Conservation (phyloP, 1,140 invertebrate genomes). For the Heliconius himera region DNA sequence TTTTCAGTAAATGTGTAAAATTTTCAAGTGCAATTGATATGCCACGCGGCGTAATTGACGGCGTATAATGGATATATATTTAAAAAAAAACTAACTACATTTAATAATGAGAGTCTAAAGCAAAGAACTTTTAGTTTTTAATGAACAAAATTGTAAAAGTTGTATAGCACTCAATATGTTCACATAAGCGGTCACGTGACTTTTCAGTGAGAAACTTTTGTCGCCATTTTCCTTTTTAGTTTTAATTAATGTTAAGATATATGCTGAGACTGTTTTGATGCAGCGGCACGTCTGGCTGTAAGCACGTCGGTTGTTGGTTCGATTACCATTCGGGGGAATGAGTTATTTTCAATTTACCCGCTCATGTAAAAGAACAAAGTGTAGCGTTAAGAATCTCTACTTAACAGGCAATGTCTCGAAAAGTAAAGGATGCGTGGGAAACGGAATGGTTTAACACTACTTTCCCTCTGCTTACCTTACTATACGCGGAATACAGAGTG, state of each 20-base stretch:
- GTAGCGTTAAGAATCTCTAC: not conserved
- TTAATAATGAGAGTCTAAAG: not conserved
- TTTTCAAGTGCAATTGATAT: constrained; percentile 25
- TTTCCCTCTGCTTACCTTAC: not conserved
- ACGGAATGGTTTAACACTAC: not conserved
- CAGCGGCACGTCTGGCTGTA: not conserved
- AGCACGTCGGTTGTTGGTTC: not conserved
- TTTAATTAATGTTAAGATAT: not conserved
- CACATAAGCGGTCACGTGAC: not conserved
- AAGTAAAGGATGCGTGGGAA: not conserved
- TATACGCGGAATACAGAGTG: not conserved
- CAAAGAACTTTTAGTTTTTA: not conserved
- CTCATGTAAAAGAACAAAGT: not conserved
- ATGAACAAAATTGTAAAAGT: not conserved
- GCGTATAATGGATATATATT: constrained; percentile 6
- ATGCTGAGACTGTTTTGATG: no score
- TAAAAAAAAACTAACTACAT: not conserved
- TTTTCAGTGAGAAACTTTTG: not conserved
- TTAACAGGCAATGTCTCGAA: not conserved
- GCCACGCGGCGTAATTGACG: constrained; percentile 25
- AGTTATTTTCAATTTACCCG: not conserved
- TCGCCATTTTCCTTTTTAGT: not conserved
- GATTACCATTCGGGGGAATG: not conserved
- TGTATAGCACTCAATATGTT: not conserved
- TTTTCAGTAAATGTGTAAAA: not conserved